phyloP scores from a whole-genome alignment of 2,113 vertebrate species.

The Sinocyclocheilus anophthalmus region DNA sequence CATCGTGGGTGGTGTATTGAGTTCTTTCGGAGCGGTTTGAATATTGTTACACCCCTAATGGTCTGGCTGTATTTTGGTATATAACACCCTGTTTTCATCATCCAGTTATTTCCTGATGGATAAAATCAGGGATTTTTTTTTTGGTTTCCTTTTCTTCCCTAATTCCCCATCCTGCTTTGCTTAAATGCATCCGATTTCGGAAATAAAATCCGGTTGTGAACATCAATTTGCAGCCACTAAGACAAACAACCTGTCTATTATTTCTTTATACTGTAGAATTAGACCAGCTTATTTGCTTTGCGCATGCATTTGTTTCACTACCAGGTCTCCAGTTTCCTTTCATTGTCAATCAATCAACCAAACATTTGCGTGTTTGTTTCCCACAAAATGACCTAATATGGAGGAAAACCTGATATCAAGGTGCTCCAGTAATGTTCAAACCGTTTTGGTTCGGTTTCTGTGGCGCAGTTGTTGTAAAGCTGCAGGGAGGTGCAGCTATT shows the following conservation, averaged over 20 bases:
- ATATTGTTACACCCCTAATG: too few species aligned
- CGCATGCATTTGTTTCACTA: not conserved
- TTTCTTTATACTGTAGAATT: not conserved
- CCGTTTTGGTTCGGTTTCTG: not conserved
- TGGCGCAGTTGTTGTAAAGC: slow-evolving; percentile 9
- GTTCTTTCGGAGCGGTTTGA: too few species aligned
- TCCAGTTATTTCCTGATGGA: not conserved
- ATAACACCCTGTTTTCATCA: not conserved
- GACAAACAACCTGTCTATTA: not conserved
- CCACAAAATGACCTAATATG: slow-evolving; percentile 17
- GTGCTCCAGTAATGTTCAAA: slow-evolving; percentile 13
- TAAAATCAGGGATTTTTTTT: not conserved
- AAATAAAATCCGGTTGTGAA: not conserved
- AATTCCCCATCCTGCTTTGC: not conserved
- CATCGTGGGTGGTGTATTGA: too few species aligned
- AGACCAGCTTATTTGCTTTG: not conserved
- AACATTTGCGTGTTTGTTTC: not conserved
- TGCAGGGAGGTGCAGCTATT: slow-evolving; percentile 33
- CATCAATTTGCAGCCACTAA: not conserved
- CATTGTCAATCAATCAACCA: not conserved
- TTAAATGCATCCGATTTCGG: not conserved
- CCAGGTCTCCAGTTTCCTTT: not conserved
- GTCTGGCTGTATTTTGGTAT: not conserved
- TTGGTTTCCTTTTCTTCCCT: too few species aligned
- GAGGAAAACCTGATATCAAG: not conserved